phyloP scores from a whole-genome alignment of 2,888 invertebrate genomes.

The Ectobius pallidus region DNA sequence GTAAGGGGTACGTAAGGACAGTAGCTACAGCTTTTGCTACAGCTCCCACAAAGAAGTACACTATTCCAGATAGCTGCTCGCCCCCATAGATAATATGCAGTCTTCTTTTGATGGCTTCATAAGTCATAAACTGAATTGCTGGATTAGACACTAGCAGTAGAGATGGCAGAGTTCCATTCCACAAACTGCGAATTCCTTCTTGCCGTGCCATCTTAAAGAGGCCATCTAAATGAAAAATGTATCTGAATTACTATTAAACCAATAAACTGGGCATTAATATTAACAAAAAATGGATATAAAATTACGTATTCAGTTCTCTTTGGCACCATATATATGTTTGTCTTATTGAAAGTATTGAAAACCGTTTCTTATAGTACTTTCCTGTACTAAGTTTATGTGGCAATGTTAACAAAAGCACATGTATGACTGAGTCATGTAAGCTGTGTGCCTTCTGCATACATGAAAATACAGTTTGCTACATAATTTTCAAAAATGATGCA shows the following conservation, averaged over 20 bases:
- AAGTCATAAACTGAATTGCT: slow-evolving; percentile 91
- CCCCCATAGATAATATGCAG: slow-evolving; percentile 59
- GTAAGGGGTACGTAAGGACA: slow-evolving; percentile 87
- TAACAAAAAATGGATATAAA: too few relatives aligned
- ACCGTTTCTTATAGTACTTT: too few relatives aligned
- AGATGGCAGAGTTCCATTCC: slow-evolving; percentile 86
- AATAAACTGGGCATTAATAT: too few relatives aligned
- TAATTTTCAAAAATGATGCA: too few relatives aligned
- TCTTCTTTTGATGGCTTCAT: slow-evolving; percentile 82
- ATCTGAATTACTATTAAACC: background rate
- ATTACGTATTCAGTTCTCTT: too few relatives aligned
- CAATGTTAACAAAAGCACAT: too few relatives aligned
- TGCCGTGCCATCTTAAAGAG: slow-evolving; percentile 64
- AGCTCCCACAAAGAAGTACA: slow-evolving; percentile 79
- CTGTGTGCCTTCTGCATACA: too few relatives aligned
- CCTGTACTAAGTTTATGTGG: too few relatives aligned
- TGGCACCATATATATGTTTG: too few relatives aligned
- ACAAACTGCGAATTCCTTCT: slow-evolving; percentile 78
- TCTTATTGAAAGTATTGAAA: too few relatives aligned
- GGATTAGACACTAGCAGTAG: slow-evolving; percentile 88
- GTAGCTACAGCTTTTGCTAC: slow-evolving; percentile 86
- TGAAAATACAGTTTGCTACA: too few relatives aligned
- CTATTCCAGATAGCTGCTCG: slow-evolving; percentile 62
- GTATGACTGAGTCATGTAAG: too few relatives aligned
- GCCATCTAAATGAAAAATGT: slow-evolving; percentile 29